phyloP scores from a whole-genome alignment of 2,113 vertebrate species.

The Colius striatus region DNA sequence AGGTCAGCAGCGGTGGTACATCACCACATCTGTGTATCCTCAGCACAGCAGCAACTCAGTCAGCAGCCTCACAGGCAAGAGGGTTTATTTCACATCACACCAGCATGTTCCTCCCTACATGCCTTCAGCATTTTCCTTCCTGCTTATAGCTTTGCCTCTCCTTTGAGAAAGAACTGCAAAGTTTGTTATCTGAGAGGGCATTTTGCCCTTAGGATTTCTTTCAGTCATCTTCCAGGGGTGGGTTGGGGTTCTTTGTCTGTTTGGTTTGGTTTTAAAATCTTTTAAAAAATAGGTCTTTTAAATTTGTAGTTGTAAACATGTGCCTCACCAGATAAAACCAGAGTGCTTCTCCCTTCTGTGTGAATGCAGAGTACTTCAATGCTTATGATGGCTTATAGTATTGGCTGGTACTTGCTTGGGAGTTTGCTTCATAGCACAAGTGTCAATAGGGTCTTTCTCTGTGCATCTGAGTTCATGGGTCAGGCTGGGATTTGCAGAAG shows the following conservation, averaged over 20 bases:
- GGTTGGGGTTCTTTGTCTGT: background rate
- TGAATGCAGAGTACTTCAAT: fast-evolving
- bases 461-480: background rate
- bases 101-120: fast-evolving
- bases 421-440: background rate
- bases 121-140: background rate
- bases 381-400: background rate
- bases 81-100: background rate
- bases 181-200: background rate
- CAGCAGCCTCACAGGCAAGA: background rate
- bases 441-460: background rate
- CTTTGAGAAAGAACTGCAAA: background rate
- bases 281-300: background rate
- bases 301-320: background rate
- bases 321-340: background rate
- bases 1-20: background rate
- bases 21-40: fast-evolving
- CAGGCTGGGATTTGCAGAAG: background rate
- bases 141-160: background rate
- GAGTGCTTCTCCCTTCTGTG: background rate
- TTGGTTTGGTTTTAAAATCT: background rate
- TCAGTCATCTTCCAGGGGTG: background rate
- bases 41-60: fast-evolving
- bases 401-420: background rate
- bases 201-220: background rate